Base-by-base conservation (phyloP, 2,797 vertebrate species). In the Gallinago nigripennis region DNA sequence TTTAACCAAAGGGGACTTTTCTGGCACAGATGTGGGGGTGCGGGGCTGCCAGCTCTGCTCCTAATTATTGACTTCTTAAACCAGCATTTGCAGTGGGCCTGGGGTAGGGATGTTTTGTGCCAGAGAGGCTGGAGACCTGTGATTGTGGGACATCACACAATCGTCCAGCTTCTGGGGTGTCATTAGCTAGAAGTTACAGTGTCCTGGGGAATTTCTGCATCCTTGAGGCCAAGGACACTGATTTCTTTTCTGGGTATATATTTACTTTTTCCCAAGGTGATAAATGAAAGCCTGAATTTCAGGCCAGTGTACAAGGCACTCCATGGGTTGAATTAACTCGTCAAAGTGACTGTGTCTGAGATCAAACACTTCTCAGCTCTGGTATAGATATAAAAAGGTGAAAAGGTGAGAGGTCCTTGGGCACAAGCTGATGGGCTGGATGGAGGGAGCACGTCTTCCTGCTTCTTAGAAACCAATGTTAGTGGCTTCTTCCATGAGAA, bases 41-140 rank as follows among this genome's bases (percentile, higher is more conserved):
- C 0, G 3, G 71, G 54, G 53, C 88, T 78, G 43, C 21, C 86
- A 80, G 64, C 48, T 94, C 65, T 70, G 73, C 63, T 91, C 61
- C 54, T 79, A 75, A 91, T 94, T 88, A 86, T 6, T 21, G 64
- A 33, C 50, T 89, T 11, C 20, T 92, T 94, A 86, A 78, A 46
- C 13, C 51, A 39, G 12, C 1, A 1, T 79, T 48, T 72, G 53
- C 64, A 30, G 30, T 0, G 2, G 56, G 35, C 3, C 9, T 58
- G 21, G 46, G 37, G 27, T 33, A 11, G 56, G 54, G 61, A 43
- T 1, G 16, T 56, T 94, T 86, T 69, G 54, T 64, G 53, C 23
- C 0, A 0, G 45, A 70, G 53, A 45, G 43, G 9, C 5, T 69
- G 58, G 82, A 88, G 53, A 5, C 19, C 25, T 21, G 35, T 60